A percentile compares a stretch with the other conserved stretches of the same genome.
Evolutionary conservation across 2,888 invertebrate genomes (phyloP).

Genomic region (Acrobasis repandana): DNA sequence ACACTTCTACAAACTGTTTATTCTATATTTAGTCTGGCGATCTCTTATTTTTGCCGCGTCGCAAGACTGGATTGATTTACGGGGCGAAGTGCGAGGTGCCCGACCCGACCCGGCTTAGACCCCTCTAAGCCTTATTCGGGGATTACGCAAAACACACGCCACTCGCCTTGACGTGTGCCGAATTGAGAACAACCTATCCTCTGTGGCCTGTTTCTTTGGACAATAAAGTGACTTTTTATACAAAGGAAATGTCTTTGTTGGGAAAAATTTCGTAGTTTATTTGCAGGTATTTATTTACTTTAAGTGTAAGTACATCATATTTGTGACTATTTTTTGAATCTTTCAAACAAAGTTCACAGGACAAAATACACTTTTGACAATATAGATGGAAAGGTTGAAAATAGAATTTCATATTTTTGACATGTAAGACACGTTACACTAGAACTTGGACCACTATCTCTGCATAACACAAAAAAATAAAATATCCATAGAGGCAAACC

Average conservation of each 20-base stretch:
- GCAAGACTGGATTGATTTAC: constrained; percentile 77
- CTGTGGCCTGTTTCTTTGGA: constrained; percentile 14
- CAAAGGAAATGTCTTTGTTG: neutral
- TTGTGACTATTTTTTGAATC: too few species aligned
- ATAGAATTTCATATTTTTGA: too few species aligned
- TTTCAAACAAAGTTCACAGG: too few species aligned
- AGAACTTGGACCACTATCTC: too few species aligned
- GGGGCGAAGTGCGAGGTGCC: constrained; percentile 67
- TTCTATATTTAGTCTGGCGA: constrained; percentile 33
- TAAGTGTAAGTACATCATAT: too few species aligned
- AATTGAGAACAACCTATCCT: constrained; percentile 51
- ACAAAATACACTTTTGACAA: too few species aligned
- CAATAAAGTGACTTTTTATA: neutral
- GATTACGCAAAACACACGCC: constrained; percentile 75
- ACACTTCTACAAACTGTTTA: neutral
- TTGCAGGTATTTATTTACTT: too few species aligned
- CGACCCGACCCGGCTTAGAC: constrained; percentile 65
- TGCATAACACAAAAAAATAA: too few species aligned
- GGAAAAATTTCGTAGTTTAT: neutral
- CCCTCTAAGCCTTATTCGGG: constrained; percentile 69
- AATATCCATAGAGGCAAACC: too few species aligned
- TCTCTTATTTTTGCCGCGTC: constrained; percentile 71
- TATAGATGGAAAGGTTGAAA: too few species aligned
- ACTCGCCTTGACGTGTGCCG: constrained; percentile 63
- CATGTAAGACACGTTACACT: too few species aligned